Evolutionary conservation across 1,140 invertebrate species (phyloP).

Genomic region (Drosophila malerkotliana): DNA sequence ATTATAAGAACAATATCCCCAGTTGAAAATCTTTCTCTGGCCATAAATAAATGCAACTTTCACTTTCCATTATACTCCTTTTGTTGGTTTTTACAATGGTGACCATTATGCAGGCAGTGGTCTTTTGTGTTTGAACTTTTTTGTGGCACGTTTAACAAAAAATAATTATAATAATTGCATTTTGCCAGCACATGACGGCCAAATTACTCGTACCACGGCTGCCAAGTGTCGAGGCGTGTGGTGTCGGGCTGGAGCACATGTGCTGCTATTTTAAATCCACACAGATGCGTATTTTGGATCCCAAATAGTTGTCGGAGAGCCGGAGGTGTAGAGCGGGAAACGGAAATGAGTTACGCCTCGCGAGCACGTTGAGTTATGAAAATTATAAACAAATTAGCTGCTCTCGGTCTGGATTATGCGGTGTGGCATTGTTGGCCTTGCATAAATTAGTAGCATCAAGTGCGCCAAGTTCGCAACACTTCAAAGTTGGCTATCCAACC

Average conservation of each 20-base stretch:
- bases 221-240: slow-evolving; percentile 51
- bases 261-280: slow-evolving; percentile 8
- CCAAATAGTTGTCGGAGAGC: slow-evolving; percentile 39
- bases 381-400: slow-evolving; percentile 80
- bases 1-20: not conserved
- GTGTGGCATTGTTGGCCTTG: slow-evolving; percentile 65
- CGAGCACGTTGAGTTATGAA: slow-evolving; percentile 76
- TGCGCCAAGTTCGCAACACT: slow-evolving; percentile 52
- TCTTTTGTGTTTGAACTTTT: slow-evolving; percentile 22
- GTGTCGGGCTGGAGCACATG: slow-evolving; percentile 19
- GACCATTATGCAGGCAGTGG: slow-evolving; percentile 8
- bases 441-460: slow-evolving; percentile 73
- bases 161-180: slow-evolving; percentile 55
- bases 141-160: slow-evolving; percentile 43
- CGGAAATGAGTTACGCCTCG: slow-evolving; percentile 61
- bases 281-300: slow-evolving; percentile 25
- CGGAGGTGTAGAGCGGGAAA: slow-evolving; percentile 8
- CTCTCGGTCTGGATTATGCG: slow-evolving; percentile 65
- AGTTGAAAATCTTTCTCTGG: not conserved
- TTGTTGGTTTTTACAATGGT: slow-evolving; percentile 11
- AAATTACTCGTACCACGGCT: slow-evolving; percentile 40
- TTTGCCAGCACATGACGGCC: slow-evolving; percentile 49
- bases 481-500: slow-evolving; percentile 22
- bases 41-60: slow-evolving; percentile 29
- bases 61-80: slow-evolving; percentile 21